Conservation (phyloP, 2,888 invertebrate genomes). For the Strigamia crassipes region DNA sequence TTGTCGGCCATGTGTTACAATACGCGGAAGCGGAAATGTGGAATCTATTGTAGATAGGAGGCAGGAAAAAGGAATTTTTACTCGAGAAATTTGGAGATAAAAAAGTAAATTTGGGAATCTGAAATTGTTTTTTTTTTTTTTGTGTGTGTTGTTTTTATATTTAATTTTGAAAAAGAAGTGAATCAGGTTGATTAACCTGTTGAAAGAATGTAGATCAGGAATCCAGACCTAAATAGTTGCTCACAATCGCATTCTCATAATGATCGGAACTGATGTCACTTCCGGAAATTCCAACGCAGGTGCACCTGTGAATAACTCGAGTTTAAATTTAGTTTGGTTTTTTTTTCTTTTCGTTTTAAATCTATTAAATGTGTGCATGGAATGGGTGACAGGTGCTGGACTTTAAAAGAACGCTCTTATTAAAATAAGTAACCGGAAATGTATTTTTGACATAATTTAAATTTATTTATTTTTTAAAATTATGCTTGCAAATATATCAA, state of each 20-base stretch:
- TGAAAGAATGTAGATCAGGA: constrained; percentile 27
- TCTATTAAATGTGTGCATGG: background rate
- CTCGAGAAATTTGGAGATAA: constrained; percentile 1
- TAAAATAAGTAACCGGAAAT: background rate
- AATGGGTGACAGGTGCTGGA: background rate
- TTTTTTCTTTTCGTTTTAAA: background rate
- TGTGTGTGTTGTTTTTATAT: background rate
- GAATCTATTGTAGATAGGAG: constrained; percentile 1
- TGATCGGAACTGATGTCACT: constrained; percentile 27
- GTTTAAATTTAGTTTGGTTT: constrained; percentile 6
- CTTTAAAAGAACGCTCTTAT: background rate
- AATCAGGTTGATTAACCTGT: constrained; percentile 14
- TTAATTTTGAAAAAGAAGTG: background rate
- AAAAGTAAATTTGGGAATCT: background rate
- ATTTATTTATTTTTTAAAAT: background rate
- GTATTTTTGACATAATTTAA: background rate
- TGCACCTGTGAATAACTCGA: constrained; percentile 34
- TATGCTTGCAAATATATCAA: background rate
- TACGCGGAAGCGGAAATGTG: constrained; percentile 1
- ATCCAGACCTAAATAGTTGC: constrained; percentile 25
- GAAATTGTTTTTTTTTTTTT: background rate
- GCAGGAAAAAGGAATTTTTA: constrained; percentile 21
- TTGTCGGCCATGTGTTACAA: background rate
- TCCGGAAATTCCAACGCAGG: constrained; percentile 27
- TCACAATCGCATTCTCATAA: background rate